Evolutionary conservation across 2,888 invertebrate species (phyloP), one percentile per base, ranked within the genome.

Genomic region (Helicoverpa assulta): DNA sequence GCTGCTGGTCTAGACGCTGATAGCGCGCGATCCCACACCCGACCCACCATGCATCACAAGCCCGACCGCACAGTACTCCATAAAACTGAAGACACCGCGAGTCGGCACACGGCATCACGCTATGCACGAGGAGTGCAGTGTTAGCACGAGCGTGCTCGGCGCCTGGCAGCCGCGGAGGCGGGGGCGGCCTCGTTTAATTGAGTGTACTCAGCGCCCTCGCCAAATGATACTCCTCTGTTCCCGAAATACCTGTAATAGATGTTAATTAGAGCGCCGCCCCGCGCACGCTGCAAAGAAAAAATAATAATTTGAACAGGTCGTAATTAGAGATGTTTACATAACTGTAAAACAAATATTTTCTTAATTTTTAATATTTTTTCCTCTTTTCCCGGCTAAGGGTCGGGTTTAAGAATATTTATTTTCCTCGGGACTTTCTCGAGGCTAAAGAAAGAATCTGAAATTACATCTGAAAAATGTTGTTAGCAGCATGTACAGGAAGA

Each of bases 311-410:
- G 93, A 94, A 94, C 94, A 93, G 92, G 93, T 92, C 94, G 95
- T 95, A 95, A 95, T 95, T 95, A 95, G 93, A 95, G 93, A 94
- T 95, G 95, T 95, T 95, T 94, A 93, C 94, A 93, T 92, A 94
- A 94, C 92, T 93, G 94, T 93, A 91, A 94, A 93, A 94, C 93
- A 95, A 95, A 95, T 95, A 95, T 95, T 95, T 95, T 92, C 92
- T 91, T 93, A 94, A 94, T 93, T 94, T 94, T 95, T 90, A 92
- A 94, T 92, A 92, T 93, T 93, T 93, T 94, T 94, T 92, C 91
- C 90, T 90, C 89, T 86, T 90, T 88, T 86, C 88, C 73, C 86
- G 88, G 86, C 87, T 86, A 85, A 88, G 91, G 92, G 92, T 93
- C 92, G 94, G 93, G 94, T 93, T 95, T 94, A 94, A 94, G 94